A percentile compares a stretch with the other conserved stretches of the same genome.
Evolutionary conservation across 2,113 vertebrate genomes (phyloP).

Genomic region (Pholis gunnellus): DNA sequence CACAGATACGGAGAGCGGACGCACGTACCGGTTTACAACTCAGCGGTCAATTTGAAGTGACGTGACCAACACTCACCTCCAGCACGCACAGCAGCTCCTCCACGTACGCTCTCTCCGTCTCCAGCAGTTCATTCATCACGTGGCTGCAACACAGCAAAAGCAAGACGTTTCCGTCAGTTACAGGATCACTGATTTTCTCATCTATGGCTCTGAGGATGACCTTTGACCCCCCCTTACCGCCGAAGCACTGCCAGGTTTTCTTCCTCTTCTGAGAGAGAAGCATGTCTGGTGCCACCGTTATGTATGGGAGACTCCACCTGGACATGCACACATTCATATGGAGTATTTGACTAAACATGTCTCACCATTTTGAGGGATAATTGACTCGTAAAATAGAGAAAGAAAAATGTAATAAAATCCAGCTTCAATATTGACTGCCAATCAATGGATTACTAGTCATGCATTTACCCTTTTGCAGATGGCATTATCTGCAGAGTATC

Average conservation of each 20-base stretch:
- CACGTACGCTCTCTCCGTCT: constrained; percentile 95
- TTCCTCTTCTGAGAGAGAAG: constrained; percentile 92
- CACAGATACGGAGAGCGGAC: not conserved
- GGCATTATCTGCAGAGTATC: constrained; percentile 78
- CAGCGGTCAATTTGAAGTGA: not conserved
- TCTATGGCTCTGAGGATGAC: not conserved
- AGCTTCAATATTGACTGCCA: not conserved
- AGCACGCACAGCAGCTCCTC: constrained; percentile 98
- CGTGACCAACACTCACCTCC: constrained; percentile 83
- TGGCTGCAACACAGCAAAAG: constrained; percentile 83
- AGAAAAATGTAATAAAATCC: not conserved
- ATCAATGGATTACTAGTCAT: not conserved
- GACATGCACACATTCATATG: constrained; percentile 12
- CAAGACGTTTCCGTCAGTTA: not conserved
- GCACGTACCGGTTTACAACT: no score
- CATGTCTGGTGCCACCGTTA: constrained; percentile 83
- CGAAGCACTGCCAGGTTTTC: constrained; percentile 94
- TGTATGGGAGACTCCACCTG: constrained; percentile 87
- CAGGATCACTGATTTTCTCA: not conserved
- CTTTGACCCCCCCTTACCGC: constrained; percentile 83
- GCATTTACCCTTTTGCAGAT: constrained; percentile 85
- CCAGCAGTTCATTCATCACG: constrained; percentile 97
- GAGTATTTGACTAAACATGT: not conserved
- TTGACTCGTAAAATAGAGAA: not conserved
- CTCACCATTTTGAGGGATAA: not conserved